Percentiles rank a stretch among this genome's conserved stretches.
Conservation (phyloP, 2,888 invertebrate genomes). For the Drosophila formosana region DNA sequence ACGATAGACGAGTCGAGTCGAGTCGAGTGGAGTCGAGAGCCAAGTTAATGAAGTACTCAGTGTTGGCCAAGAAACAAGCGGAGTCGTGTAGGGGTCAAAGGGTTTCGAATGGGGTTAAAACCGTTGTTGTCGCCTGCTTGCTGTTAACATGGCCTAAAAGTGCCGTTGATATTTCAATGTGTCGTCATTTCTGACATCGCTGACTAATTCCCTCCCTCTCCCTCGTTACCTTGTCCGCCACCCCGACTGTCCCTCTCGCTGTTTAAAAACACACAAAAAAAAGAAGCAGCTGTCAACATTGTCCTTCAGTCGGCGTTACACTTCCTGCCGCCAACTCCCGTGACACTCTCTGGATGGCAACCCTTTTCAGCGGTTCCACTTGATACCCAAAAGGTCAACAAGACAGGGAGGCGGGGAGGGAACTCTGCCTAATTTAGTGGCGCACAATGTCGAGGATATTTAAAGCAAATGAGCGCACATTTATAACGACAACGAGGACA, state of each 20-base stretch:
- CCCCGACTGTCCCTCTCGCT: neutral
- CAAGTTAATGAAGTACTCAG: conserved; percentile 66
- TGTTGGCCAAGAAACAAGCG: conserved; percentile 17
- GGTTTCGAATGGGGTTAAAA: conserved; percentile 57
- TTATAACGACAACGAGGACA: conserved; percentile 75
- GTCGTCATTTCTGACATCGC: conserved; percentile 72
- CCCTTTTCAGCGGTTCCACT: conserved; percentile 76
- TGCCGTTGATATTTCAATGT: conserved; percentile 66
- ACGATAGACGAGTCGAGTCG: conserved; percentile 1
- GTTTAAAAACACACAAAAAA: neutral
- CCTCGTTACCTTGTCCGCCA: neutral
- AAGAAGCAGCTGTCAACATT: conserved; percentile 72
- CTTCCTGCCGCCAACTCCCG: conserved; percentile 54
- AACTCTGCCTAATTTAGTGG: conserved; percentile 70
- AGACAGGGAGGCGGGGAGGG: conserved; percentile 24
- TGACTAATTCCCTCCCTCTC: conserved; percentile 65
- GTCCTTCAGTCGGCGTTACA: conserved; percentile 58
- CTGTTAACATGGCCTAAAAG: conserved; percentile 68
- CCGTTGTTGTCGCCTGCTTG: conserved; percentile 44
- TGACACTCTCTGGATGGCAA: conserved; percentile 40
- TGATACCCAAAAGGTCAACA: conserved; percentile 73
- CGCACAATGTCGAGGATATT: conserved; percentile 74
- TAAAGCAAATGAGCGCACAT: conserved; percentile 79
- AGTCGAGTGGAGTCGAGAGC: conserved; percentile 19
- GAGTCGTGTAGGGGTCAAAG: conserved; percentile 23